Evolutionary conservation across 2,888 invertebrate genomes (phyloP).

Genomic region (Heliconius ismenius): DNA sequence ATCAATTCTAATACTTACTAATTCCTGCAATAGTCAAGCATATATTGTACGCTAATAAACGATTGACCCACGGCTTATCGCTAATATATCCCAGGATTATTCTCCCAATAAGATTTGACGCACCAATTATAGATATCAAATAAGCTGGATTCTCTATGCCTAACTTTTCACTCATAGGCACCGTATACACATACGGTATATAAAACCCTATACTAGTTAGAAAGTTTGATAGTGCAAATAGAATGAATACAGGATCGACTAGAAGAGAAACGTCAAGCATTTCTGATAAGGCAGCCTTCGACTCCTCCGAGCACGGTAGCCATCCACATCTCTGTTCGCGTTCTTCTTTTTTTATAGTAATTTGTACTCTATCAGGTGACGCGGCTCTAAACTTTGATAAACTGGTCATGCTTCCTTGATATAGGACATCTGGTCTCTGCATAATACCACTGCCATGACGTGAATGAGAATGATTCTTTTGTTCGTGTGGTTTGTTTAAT

Average conservation of each 20-base stretch:
- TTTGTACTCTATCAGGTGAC: constrained; percentile 68
- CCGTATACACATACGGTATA: constrained; percentile 94
- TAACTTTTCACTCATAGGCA: constrained; percentile 86
- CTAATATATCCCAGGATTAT: constrained; percentile 93
- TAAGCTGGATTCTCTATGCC: constrained; percentile 84
- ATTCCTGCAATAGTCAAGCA: constrained; percentile 94
- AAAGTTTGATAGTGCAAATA: constrained; percentile 96
- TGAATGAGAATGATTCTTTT: constrained; percentile 57
- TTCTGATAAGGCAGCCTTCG: constrained; percentile 86
- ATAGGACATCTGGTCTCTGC: constrained; percentile 93
- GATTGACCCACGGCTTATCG: constrained; percentile 95
- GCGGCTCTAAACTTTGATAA: constrained; percentile 77
- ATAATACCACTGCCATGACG: constrained; percentile 88
- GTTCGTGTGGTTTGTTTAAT: constrained; percentile 77
- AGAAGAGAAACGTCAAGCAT: constrained; percentile 94
- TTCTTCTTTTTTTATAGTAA: constrained; percentile 66
- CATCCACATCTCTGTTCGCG: constrained; percentile 78
- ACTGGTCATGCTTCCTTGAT: constrained; percentile 88
- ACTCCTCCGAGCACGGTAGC: constrained; percentile 86
- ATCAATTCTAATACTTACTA: constrained; percentile 81
- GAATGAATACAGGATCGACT: constrained; percentile 91
- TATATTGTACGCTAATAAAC: constrained; percentile 93
- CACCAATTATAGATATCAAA: constrained; percentile 90
- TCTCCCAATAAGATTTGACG: constrained; percentile 94
- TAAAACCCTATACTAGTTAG: constrained; percentile 97